Conservation (phyloP, 2,113 vertebrate species). For the Psittacara wagleri region DNA sequence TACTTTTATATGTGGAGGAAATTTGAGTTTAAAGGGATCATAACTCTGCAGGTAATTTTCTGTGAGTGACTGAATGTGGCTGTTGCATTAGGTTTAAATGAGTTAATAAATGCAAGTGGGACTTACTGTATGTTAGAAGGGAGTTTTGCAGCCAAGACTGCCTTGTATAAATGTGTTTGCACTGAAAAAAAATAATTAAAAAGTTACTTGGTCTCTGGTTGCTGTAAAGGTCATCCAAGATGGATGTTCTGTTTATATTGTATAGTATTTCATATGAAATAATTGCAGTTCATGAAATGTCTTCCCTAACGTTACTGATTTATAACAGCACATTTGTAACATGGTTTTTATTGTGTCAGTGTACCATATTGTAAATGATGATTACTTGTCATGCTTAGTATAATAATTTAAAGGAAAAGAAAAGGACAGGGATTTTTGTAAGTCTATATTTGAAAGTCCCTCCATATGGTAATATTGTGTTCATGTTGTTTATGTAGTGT, state of each 20-base stretch:
- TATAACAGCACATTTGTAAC: conserved; percentile 95
- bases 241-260: conserved; percentile 94
- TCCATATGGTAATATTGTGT: conserved; percentile 95
- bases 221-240: conserved; percentile 90
- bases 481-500: conserved; percentile 96
- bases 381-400: conserved; percentile 98
- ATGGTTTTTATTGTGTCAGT: conserved; percentile 95
- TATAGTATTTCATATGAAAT: conserved; percentile 95
- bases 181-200: conserved; percentile 82
- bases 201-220: conserved; percentile 87
- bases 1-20: conserved; percentile 72
- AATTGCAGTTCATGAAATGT: conserved; percentile 96
- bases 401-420: conserved; percentile 91
- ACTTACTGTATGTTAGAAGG: conserved; percentile 85
- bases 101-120: conserved; percentile 83
- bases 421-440: conserved; percentile 92
- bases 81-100: conserved; percentile 82
- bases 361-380: conserved; percentile 98
- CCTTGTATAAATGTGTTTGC: conserved; percentile 93
- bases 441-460: conserved; percentile 98
- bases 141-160: conserved; percentile 88
- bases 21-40: conserved; percentile 75
- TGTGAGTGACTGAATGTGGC: conserved; percentile 83
- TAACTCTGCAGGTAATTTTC: conserved; percentile 80
- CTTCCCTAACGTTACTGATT: conserved; percentile 96